Evolutionary conservation across 37 sponge, comb jelly and placozoan species (phyloP).

Genomic region (Crambe crambe): DNA sequence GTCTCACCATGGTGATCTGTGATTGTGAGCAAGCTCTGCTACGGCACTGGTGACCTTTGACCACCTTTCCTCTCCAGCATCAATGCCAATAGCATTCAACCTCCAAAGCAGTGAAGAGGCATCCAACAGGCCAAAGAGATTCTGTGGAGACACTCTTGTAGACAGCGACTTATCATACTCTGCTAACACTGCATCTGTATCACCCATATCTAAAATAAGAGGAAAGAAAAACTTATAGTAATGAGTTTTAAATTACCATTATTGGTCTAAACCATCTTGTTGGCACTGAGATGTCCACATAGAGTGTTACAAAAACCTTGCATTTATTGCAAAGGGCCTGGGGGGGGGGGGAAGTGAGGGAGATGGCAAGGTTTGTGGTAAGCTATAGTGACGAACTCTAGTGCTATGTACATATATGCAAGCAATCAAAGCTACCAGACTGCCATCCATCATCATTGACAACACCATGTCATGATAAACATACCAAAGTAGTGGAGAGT

Average conservation of each 20-base stretch:
- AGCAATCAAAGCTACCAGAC: too few relatives aligned
- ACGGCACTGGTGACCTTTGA: conserved; percentile 20
- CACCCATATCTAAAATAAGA: conserved; percentile 40
- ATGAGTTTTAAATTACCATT: too few relatives aligned
- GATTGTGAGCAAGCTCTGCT: conserved; percentile 11
- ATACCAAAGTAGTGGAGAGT: conserved; percentile 71
- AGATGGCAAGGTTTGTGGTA: too few relatives aligned
- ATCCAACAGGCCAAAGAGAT: conserved; percentile 61
- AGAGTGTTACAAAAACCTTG: background rate
- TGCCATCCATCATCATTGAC: too few relatives aligned
- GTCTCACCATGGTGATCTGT: conserved; percentile 34
- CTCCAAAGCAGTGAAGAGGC: conserved; percentile 82
- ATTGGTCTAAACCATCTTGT: too few relatives aligned
- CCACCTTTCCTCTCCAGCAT: conserved; percentile 65
- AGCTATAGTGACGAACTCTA: too few relatives aligned
- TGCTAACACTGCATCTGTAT: conserved; percentile 17
- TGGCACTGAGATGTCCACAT: too few relatives aligned
- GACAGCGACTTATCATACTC: conserved; percentile 55
- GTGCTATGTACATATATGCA: too few relatives aligned
- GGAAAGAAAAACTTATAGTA: background rate
- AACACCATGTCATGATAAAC: too few relatives aligned
- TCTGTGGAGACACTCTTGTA: conserved; percentile 19
- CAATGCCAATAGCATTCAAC: conserved; percentile 52
- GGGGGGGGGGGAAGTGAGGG: too few relatives aligned
- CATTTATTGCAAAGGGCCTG: too few relatives aligned